Evolutionary conservation across 2,113 vertebrate species (phyloP).

Genomic region (Cercopithecus mona): DNA sequence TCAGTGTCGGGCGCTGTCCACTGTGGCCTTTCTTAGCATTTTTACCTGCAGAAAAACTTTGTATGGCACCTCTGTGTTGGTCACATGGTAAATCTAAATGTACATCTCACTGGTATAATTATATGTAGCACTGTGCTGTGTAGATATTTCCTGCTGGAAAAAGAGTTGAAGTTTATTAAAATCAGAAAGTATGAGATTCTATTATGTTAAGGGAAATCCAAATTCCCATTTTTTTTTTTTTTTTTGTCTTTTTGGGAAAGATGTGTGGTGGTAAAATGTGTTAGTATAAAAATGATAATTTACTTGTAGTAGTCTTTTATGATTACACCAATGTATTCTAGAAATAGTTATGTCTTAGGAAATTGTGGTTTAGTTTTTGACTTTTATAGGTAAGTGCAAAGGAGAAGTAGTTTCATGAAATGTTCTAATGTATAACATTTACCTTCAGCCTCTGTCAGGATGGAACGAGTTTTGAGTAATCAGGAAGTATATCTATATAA

Average conservation of each 20-base stretch:
- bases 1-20: constrained; percentile 64
- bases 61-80: constrained; percentile 45
- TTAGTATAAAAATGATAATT: constrained; percentile 60
- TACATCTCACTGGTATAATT: constrained; percentile 17
- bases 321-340: constrained; percentile 50
- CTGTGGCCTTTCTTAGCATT: constrained; percentile 76
- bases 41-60: constrained; percentile 67
- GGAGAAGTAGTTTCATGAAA: background rate
- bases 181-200: background rate
- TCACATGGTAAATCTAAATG: constrained; percentile 24
- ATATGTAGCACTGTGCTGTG: constrained; percentile 26
- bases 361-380: constrained; percentile 20
- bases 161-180: constrained; percentile 31
- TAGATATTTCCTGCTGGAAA: constrained; percentile 24
- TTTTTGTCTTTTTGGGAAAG: constrained; percentile 52
- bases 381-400: constrained; percentile 43
- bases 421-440: background rate
- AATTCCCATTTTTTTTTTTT: background rate
- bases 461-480: constrained; percentile 33
- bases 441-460: constrained; percentile 12
- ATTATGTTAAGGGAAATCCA: constrained; percentile 32
- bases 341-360: constrained; percentile 62
- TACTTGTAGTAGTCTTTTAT: constrained; percentile 53
- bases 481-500: background rate
- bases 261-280: constrained; percentile 59